A percentile compares a stretch with the other conserved stretches of the same genome.
Conservation (phyloP, 2,113 vertebrate species). For the Urocynchramus pylzowi region DNA sequence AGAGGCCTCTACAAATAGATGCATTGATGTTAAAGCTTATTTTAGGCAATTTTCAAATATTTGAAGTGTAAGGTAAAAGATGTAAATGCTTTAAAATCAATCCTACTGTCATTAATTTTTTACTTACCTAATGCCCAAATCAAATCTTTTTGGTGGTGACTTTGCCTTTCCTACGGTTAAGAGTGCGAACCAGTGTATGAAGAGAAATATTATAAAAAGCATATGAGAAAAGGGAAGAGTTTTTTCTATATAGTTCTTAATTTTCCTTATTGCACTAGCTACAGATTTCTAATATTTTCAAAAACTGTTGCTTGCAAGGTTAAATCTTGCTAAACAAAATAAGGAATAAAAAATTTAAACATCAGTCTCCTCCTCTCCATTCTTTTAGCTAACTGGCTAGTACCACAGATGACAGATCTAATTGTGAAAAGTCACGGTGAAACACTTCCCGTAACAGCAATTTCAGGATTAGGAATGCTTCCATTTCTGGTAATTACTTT, state of each 20-base stretch:
- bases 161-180: not conserved
- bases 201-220: not conserved
- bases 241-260: not conserved
- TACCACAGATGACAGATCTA: not conserved
- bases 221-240: not conserved
- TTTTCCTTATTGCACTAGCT: not conserved
- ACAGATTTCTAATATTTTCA: not conserved
- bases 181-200: not conserved
- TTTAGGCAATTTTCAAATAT: not conserved
- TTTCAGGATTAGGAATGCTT: not conserved
- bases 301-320: not conserved
- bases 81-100: not conserved
- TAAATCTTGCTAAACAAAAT: not conserved
- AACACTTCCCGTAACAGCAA: not conserved
- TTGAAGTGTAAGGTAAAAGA: not conserved
- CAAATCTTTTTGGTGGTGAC: not conserved
- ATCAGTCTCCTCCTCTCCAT: not conserved
- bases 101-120: not conserved
- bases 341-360: not conserved
- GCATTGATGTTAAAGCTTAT: not conserved
- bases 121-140: not conserved
- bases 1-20: not conserved
- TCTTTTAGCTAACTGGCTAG: not conserved
- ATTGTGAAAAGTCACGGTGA: not conserved
- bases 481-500: not conserved